Evolutionary conservation across 2,888 invertebrate species (phyloP).

Genomic region (Drosophila austrosaltans): DNA sequence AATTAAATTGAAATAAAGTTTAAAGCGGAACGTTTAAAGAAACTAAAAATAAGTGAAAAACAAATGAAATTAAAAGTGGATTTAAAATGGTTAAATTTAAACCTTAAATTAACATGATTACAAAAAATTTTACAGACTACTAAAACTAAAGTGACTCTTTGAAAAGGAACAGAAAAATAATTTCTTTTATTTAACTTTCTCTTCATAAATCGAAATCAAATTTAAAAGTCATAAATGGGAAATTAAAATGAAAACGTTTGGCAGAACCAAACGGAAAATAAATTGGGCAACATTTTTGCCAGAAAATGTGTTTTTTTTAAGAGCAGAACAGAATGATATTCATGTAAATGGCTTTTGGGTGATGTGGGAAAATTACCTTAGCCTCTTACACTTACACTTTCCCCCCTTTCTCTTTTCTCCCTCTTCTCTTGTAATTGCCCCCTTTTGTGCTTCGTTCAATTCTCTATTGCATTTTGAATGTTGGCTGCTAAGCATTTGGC

Average conservation of each 20-base stretch:
- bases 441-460: constrained; percentile 30
- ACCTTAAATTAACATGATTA: no score
- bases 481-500: constrained; percentile 62
- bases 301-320: no score
- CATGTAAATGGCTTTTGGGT: constrained; percentile 1
- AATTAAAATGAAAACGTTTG: not conserved
- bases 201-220: not conserved
- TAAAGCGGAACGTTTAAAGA: no score
- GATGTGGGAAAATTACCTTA: constrained; percentile 1
- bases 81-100: no score
- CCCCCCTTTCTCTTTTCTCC: constrained; percentile 2
- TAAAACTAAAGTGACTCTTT: no score
- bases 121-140: no score
- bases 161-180: not conserved
- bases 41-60: no score
- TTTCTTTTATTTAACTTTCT: not conserved
- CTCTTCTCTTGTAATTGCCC: constrained; percentile 46
- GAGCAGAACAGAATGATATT: not conserved
- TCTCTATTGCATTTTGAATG: constrained; percentile 6
- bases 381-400: not conserved
- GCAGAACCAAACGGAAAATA: not conserved
- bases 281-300: not conserved
- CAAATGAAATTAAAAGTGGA: no score
- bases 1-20: no score
- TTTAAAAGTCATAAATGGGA: not conserved